Base-by-base conservation (phyloP, 2,113 vertebrate genomes). In the Xiphias gladius region DNA sequence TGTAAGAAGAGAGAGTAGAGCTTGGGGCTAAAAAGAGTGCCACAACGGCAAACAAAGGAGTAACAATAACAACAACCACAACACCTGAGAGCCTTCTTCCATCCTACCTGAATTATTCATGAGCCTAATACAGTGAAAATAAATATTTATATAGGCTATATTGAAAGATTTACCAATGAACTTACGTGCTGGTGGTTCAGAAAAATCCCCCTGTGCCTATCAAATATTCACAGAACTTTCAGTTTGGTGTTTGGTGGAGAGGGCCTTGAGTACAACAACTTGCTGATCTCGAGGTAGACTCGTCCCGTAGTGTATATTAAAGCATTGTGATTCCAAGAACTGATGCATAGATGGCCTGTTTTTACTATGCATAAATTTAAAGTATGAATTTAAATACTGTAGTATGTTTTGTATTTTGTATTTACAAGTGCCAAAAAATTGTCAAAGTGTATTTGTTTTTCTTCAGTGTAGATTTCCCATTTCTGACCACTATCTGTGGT, bases 91-190 rank as follows among this genome's bases (percentile, higher is more conserved):
- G 67, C 61, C 57, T 72, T 63, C 46, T 58, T 73, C 64, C 67
- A 46, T 65, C 39, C 39, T 6, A 59, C 20, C 67, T 91, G 79
- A 90, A 89, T 91, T 87, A 91, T 90, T 88, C 82, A 93, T 86
- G 17, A 76, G 52, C 20, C 54, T 19, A 82, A 62, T 80, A 77
- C 48, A 57, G 28, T 68, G 43, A 79, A 86, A 84, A 86, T 88
- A 84, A 65, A 88, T 91, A 89, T 87, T 83, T 91, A 84, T 88
- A 86, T 76, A 63, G 26, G 41, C 37, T 64, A 71, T 72, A 87
- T 62, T 89, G 83, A 87, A 86, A 89, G 70, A 82, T 86, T 88
- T 78, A 78, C 84, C 82, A 90, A 86, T 69, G 30, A 54, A 76
- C 74, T 80, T 35, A 61, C 5, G 28, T 30, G 50, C 24, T 41